Base-by-base conservation (phyloP, 1,140 invertebrate genomes). In the Apis cerana region DNA sequence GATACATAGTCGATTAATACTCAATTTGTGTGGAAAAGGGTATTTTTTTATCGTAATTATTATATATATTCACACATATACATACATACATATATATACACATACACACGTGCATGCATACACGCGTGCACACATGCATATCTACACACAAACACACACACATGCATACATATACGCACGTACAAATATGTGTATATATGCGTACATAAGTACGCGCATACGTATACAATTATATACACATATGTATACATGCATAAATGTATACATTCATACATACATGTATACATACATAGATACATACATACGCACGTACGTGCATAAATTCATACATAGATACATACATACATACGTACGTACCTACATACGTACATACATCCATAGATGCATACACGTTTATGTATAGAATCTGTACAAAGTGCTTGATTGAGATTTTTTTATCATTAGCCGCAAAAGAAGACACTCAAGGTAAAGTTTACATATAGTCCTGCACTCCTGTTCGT, bases 391-490 rank as follows among this genome's bases (percentile, higher is more conserved):
- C 76, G 61, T 87, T 82, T 75, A 85, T 83, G 84, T 78, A 84
- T 75, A 82, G 83, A 90, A 90, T 89, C 90, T 93, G 92, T 94
- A 93, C 91, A 94, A 93, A 93, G 92, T 93, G 90, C 90, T 93
- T 91, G 89, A 91, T 93, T 91, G 89, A 93, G 87, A 92, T 91
- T 84, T 81, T 87, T 62, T 80, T 68, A 90, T 91, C 81, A 80
- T 92, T 92, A 91, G 88, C 88, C 88, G 86, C 92, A 91, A 88
- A 92, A 92, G 91, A 93, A 93, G 93, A 93, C 92, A 93, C 92
- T 93, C 92, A 92, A 93, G 93, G 92, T 92, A 92, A 94, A 90
- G 86, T 62, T 89, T 89, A 71, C 76, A 83, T 50, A 71, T 86
- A 88, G 70, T 85, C 68, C 83, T 77, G 72, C 84, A 87, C 75